Percentiles rank a stretch among this genome's conserved stretches.
Conservation (phyloP, 1,140 invertebrate genomes). For the Papilio polyxenes region DNA sequence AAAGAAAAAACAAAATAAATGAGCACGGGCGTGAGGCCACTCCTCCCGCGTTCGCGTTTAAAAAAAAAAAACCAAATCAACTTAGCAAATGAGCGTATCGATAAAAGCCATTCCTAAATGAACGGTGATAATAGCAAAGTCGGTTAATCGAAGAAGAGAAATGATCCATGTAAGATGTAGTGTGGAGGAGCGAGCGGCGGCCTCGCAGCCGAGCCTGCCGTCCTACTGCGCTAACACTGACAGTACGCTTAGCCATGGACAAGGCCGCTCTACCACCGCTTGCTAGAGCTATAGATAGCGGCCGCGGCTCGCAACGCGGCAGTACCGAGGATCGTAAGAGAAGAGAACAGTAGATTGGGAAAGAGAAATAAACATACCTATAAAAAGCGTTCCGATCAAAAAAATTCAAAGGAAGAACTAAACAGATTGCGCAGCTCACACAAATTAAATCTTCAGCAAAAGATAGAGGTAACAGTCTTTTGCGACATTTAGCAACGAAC, state of each 20-base stretch:
- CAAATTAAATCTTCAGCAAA: conserved; percentile 81
- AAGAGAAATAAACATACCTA: conserved; percentile 81
- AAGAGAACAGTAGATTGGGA: conserved; percentile 77
- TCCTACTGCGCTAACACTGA: conserved; percentile 77
- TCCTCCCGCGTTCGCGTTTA: conserved; percentile 52
- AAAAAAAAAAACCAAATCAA: conserved; percentile 60
- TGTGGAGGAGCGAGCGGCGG: conserved; percentile 67
- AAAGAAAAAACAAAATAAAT: conserved; percentile 73
- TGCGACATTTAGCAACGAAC: conserved; percentile 81
- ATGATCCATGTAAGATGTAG: conserved; percentile 71
- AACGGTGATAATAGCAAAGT: conserved; percentile 73
- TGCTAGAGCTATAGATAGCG: conserved; percentile 71
- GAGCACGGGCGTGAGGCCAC: conserved; percentile 58
- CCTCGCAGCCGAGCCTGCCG: conserved; percentile 71
- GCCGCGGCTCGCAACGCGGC: conserved; percentile 77
- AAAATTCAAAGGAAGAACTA: conserved; percentile 78
- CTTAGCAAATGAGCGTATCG: conserved; percentile 72
- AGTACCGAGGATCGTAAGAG: conserved; percentile 75
- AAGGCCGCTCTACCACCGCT: conserved; percentile 71
- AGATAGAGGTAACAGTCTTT: conserved; percentile 79
- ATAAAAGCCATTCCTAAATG: conserved; percentile 76
- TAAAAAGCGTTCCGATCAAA: conserved; percentile 79
- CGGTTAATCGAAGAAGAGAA: conserved; percentile 64
- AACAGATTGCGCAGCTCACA: conserved; percentile 80
- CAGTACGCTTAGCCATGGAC: conserved; percentile 78